Evolutionary conservation across 2,888 invertebrate species (phyloP).

Genomic region (Octodonta nipae): DNA sequence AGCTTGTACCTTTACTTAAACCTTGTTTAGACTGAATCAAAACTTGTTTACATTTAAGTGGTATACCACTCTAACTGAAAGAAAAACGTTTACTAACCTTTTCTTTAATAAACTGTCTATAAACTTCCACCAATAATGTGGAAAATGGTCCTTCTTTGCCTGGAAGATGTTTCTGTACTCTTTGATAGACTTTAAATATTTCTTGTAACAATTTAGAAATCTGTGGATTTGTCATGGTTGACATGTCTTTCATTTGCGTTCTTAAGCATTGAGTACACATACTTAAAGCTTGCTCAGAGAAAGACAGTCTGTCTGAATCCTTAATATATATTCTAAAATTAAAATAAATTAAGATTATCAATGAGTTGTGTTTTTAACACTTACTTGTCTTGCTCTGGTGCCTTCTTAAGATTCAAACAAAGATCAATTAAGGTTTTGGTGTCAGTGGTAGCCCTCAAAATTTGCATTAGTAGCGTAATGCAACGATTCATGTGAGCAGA

Average conservation of each 20-base stretch:
- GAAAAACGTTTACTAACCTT: slow-evolving; percentile 32
- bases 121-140: slow-evolving; percentile 54
- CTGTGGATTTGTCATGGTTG: slow-evolving; percentile 27
- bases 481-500: slow-evolving; percentile 82
- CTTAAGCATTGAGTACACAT: slow-evolving; percentile 58
- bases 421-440: slow-evolving; percentile 66
- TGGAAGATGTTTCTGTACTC: slow-evolving; percentile 49
- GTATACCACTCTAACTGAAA: too few relatives aligned
- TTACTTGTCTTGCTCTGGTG: slow-evolving; percentile 77
- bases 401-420: slow-evolving; percentile 61
- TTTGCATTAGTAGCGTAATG: slow-evolving; percentile 66
- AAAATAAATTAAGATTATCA: slow-evolving; percentile 2
- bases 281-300: slow-evolving; percentile 66
- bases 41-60: too few relatives aligned
- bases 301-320: slow-evolving; percentile 68
- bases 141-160: slow-evolving; percentile 48
- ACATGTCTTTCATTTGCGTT: slow-evolving; percentile 42
- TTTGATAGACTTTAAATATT: slow-evolving; percentile 54
- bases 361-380: slow-evolving; percentile 1
- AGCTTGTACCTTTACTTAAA: too few relatives aligned
- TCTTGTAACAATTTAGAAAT: slow-evolving; percentile 40
- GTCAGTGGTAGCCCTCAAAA: slow-evolving; percentile 67
- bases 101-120: slow-evolving; percentile 48
- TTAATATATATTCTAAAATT: slow-evolving; percentile 60
- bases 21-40: too few relatives aligned